phyloP scores from a whole-genome alignment of 92 coral and sea anemone genomes.

The Zoanthus gigantus region DNA sequence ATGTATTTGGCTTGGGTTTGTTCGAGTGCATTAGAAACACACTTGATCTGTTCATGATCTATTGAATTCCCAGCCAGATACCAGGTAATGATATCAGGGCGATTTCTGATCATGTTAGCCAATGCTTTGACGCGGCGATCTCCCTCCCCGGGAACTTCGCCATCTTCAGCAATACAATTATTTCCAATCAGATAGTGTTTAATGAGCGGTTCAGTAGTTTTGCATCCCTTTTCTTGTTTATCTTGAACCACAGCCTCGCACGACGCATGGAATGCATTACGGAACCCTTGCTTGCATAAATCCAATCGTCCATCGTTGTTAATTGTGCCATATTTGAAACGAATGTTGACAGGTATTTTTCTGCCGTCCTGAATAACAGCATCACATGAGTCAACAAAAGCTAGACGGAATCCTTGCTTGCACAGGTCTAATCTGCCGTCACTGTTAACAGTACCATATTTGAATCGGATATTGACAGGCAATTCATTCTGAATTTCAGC shows the following conservation, averaged over 20 bases:
- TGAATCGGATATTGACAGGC: slow-evolving; percentile 68
- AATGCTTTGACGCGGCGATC: slow-evolving; percentile 64
- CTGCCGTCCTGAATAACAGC: slow-evolving; percentile 70
- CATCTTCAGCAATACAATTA: slow-evolving; percentile 74
- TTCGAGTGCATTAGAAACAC: slow-evolving; percentile 63
- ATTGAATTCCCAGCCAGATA: slow-evolving; percentile 70
- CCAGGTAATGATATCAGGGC: slow-evolving; percentile 71
- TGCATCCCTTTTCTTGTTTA: slow-evolving; percentile 19
- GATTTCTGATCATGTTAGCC: slow-evolving; percentile 68
- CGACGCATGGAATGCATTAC: slow-evolving; percentile 58
- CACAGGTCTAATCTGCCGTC: slow-evolving; percentile 71
- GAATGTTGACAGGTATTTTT: slow-evolving; percentile 61
- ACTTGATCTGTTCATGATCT: slow-evolving; percentile 51
- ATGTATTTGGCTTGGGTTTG: slow-evolving; percentile 62
- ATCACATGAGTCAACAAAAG: slow-evolving; percentile 70
- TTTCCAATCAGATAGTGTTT: slow-evolving; percentile 72
- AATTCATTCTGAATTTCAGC: slow-evolving; percentile 22
- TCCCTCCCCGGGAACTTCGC: slow-evolving; percentile 64
- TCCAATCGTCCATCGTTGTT: slow-evolving; percentile 74
- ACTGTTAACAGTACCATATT: slow-evolving; percentile 65
- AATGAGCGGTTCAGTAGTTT: slow-evolving; percentile 54
- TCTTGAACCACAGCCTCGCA: slow-evolving; percentile 66
- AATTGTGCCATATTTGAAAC: slow-evolving; percentile 65
- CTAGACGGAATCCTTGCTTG: slow-evolving; percentile 71
- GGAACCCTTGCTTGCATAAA: slow-evolving; percentile 73